These are phyloP conservation scores for Acipenser ruthenus DNA, from an alignment of 2,797 vertebrate genomes.

Conservation along the genomic window DNA sequence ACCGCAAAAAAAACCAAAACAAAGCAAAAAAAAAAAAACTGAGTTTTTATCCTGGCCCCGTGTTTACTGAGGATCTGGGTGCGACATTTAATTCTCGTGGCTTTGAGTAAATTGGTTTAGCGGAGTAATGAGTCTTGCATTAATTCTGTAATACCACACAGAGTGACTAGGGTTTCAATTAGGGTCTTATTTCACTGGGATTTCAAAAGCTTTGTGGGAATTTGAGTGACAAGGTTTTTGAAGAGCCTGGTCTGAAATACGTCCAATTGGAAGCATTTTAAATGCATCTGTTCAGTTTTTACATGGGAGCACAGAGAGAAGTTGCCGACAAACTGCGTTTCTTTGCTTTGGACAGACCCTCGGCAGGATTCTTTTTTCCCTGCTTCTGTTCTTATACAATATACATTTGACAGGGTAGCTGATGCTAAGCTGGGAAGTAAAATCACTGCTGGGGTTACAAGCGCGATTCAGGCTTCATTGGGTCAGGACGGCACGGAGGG, in stretches of 20 bases:
- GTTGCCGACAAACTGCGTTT: not conserved
- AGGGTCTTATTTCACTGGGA: not conserved
- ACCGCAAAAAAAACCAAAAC: not conserved
- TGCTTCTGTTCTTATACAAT: not conserved
- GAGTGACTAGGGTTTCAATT: slow-evolving; percentile 4
- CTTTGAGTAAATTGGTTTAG: not conserved
- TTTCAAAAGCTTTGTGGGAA: not conserved
- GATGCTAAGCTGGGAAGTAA: not conserved
- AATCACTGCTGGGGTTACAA: no score
- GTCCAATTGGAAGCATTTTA: not conserved
- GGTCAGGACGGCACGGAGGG: no score
- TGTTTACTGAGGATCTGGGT: not conserved
- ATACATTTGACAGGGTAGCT: slow-evolving; percentile 1
- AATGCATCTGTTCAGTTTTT: not conserved
- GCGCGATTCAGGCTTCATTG: no score
- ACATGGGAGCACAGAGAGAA: not conserved
- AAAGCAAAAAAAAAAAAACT: not conserved
- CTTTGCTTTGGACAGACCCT: slow-evolving; percentile 1
- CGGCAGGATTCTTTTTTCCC: not conserved
- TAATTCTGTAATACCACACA: not conserved
- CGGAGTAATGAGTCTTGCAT: not conserved
- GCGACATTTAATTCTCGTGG: not conserved
- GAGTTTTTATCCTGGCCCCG: not conserved
- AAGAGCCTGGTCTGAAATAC: not conserved
- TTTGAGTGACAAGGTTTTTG: not conserved